Percentiles rank a stretch among this genome's conserved stretches.
phyloP scores from a whole-genome alignment of 2,797 vertebrate species.

The Lates japonicus region DNA sequence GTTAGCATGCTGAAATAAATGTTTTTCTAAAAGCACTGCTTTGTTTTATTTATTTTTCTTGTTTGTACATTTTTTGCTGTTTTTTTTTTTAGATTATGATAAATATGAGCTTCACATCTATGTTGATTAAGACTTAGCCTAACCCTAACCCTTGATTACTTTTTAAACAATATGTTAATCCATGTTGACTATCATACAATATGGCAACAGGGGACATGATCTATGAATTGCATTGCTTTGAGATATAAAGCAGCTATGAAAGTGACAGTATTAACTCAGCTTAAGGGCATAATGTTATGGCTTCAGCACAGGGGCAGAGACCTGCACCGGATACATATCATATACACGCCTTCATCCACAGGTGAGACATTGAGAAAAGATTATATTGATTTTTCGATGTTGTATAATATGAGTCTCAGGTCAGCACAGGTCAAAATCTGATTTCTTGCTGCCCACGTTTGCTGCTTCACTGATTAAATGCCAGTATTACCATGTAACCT shows the following conservation, averaged over 20 bases:
- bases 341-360: slow-evolving; percentile 9
- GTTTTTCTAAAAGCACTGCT: too few species aligned
- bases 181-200: too few species aligned
- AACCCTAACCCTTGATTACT: too few species aligned
- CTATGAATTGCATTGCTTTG: neutral
- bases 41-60: too few species aligned
- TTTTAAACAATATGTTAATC: too few species aligned
- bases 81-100: too few species aligned
- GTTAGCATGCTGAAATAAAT: too few species aligned
- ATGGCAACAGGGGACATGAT: neutral
- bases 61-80: too few species aligned
- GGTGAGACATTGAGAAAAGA: neutral
- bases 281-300: neutral
- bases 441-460: slow-evolving; percentile 79
- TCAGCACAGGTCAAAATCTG: slow-evolving; percentile 55
- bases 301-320: neutral
- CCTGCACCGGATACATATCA: neutral
- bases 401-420: slow-evolving; percentile 51
- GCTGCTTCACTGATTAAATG: slow-evolving; percentile 82
- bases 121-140: too few species aligned
- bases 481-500: slow-evolving; percentile 87
- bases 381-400: neutral
- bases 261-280: too few species aligned
- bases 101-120: too few species aligned
- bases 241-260: neutral